Conservation (phyloP, 2,113 vertebrate genomes). For the Gobius niger region DNA sequence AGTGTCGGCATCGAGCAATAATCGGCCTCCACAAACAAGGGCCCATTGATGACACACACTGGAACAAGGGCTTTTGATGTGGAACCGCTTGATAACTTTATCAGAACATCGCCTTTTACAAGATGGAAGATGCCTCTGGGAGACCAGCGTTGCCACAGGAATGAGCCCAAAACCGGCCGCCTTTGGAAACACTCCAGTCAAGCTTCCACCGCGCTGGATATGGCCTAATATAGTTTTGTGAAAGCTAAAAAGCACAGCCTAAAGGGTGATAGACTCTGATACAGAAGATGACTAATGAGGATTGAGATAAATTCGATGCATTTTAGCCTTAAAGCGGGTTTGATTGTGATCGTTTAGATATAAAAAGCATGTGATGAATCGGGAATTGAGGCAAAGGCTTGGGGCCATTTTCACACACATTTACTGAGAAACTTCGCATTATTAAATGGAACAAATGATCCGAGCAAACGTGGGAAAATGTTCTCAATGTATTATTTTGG, state of each 20-base stretch:
- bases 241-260: neutral
- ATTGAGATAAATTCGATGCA: too few relatives aligned
- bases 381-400: too few relatives aligned
- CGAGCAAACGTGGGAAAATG: too few relatives aligned
- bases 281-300: neutral
- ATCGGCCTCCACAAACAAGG: constrained; percentile 11
- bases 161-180: neutral
- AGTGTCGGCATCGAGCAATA: constrained; percentile 16
- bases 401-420: too few relatives aligned
- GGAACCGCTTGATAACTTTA: neutral
- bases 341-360: neutral
- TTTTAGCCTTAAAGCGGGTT: neutral
- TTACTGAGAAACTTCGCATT: too few relatives aligned
- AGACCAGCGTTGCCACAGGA: neutral
- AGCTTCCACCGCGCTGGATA: neutral
- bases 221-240: neutral
- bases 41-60: neutral
- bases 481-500: too few relatives aligned
- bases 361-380: neutral
- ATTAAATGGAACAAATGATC: too few relatives aligned
- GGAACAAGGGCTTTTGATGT: neutral
- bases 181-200: neutral
- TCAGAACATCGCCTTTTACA: neutral
- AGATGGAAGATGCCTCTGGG: neutral
- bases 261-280: neutral